These are phyloP conservation scores for Ovis canadensis DNA, from an alignment of 2,113 vertebrate species.

Conservation along the genomic window DNA sequence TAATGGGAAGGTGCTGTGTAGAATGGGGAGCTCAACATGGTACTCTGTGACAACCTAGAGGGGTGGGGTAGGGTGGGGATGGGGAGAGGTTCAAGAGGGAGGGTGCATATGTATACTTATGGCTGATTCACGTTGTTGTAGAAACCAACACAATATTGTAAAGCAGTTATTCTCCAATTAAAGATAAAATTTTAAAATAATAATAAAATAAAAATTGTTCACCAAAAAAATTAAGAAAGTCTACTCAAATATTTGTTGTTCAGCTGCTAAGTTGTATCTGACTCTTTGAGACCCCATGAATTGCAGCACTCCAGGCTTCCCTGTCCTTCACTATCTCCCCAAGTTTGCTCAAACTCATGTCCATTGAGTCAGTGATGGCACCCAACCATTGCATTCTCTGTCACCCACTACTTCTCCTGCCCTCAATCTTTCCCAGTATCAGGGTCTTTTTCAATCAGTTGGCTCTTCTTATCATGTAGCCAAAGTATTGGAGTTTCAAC, in stretches of 20 bases:
- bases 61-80: background rate
- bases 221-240: background rate
- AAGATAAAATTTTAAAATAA: background rate
- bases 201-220: background rate
- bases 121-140: background rate
- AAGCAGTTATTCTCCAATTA: background rate
- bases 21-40: rapidly evolving
- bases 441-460: background rate
- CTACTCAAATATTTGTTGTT: background rate
- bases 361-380: background rate
- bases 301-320: background rate
- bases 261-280: background rate
- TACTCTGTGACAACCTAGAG: background rate
- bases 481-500: background rate
- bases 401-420: background rate
- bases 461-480: background rate
- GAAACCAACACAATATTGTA: background rate
- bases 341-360: background rate
- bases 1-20: background rate
- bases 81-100: background rate
- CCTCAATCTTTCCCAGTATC: background rate
- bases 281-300: background rate
- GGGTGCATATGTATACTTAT: background rate
- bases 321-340: background rate
- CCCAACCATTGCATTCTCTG: background rate